Evolutionary conservation across 2,113 vertebrate genomes (phyloP).

Genomic region (Brachypodius melanocephalos): DNA sequence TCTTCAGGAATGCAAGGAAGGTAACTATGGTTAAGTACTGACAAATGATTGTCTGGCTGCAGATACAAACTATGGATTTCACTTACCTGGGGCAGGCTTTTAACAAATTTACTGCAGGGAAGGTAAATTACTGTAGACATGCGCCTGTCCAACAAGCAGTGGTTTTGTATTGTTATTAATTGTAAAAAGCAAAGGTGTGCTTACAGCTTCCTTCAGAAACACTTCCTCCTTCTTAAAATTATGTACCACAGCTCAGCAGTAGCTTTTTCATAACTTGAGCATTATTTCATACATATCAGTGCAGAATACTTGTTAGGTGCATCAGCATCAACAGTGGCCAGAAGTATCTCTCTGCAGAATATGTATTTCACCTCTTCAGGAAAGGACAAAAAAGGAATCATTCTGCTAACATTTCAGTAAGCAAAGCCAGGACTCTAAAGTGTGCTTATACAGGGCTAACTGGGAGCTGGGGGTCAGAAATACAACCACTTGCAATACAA

Average conservation of each 20-base stretch:
- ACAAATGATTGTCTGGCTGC: background rate
- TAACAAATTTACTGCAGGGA: background rate
- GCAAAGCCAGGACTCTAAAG: background rate
- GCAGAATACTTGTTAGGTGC: background rate
- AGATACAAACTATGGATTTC: background rate
- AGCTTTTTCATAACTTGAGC: background rate
- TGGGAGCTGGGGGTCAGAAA: background rate
- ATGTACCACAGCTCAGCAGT: accelerated
- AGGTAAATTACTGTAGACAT: background rate
- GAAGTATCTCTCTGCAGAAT: background rate
- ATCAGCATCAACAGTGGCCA: background rate
- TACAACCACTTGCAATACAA: background rate
- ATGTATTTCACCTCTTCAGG: background rate
- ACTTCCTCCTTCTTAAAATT: background rate
- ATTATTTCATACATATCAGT: background rate
- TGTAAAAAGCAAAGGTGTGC: background rate
- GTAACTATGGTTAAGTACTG: background rate
- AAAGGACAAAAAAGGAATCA: background rate
- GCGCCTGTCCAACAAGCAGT: background rate
- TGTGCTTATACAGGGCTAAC: background rate
- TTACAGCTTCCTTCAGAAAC: background rate
- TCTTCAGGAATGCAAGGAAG: background rate
- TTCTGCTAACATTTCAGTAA: background rate
- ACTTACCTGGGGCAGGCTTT: background rate
- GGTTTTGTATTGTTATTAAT: background rate